Percentiles rank a stretch among this genome's conserved stretches.
Conservation (phyloP, 2,888 invertebrate genomes). For the Apamea anceps region DNA sequence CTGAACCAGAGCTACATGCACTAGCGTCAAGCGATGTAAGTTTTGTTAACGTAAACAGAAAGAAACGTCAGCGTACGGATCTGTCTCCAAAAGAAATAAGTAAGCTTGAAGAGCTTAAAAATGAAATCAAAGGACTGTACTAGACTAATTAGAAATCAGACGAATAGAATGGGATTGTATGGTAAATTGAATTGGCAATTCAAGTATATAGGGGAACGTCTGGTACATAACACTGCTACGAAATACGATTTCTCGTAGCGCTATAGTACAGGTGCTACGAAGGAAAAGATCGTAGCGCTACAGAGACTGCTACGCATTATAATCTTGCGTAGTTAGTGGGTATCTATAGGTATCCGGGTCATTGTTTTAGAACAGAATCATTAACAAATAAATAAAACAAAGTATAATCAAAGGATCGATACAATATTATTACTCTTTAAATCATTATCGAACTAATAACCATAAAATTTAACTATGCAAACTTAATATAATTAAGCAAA, state of each 20-base stretch:
- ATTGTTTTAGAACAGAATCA: background rate
- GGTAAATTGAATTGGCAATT: background rate
- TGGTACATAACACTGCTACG: background rate
- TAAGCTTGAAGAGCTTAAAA: no score
- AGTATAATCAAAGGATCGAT: background rate
- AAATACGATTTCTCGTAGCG: conserved; percentile 9
- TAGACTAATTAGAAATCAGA: background rate
- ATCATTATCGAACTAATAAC: conserved; percentile 2
- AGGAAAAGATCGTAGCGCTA: conserved; percentile 19
- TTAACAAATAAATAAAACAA: background rate
- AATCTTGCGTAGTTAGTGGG: background rate
- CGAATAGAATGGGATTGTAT: background rate
- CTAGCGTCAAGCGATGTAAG: no score
- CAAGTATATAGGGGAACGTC: background rate
- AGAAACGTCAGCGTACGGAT: no score
- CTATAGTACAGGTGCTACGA: conserved; percentile 17
- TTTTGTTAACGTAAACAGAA: no score
- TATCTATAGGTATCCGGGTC: background rate
- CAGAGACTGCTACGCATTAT: conserved; percentile 2
- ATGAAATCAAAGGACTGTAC: no score
- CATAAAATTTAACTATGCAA: conserved; percentile 2
- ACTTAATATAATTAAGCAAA: background rate
- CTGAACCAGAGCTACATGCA: no score
- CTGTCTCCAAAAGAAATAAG: no score
- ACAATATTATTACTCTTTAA: no score